These are phyloP conservation scores for Ellobium chinense DNA, from an alignment of 2,888 invertebrate genomes.

Conservation along the genomic window DNA sequence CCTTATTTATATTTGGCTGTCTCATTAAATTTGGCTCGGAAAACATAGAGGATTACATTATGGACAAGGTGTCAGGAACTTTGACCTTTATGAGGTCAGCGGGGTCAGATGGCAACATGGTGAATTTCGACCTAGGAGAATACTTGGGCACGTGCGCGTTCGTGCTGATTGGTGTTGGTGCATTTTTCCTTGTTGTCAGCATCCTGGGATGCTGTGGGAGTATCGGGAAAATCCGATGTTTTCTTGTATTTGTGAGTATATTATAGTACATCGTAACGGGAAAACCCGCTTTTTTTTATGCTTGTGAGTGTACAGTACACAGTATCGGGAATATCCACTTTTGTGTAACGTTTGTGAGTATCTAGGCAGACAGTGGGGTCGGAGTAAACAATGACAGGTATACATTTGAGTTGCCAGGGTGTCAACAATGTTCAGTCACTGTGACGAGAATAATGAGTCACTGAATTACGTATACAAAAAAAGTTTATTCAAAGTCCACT, in stretches of 20 bases:
- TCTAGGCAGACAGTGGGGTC: no score
- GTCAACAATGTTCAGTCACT: no score
- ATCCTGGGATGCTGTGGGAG: conserved; percentile 17
- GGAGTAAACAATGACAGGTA: no score
- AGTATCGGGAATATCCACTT: no score
- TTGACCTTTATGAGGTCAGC: conserved; percentile 21
- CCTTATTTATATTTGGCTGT: conserved; percentile 47
- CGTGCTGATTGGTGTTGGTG: neutral
- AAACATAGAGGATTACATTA: conserved; percentile 43
- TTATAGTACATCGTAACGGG: neutral
- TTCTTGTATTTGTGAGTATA: conserved; percentile 15
- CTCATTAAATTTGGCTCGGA: conserved; percentile 47
- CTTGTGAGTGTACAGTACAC: neutral
- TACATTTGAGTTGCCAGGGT: no score
- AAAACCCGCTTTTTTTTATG: neutral
- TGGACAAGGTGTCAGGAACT: conserved; percentile 11
- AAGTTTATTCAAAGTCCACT: no score
- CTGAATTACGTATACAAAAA: no score
- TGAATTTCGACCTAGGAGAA: conserved; percentile 13
- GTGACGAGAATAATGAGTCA: no score
- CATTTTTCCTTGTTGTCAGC: conserved; percentile 1
- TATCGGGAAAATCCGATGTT: conserved; percentile 18
- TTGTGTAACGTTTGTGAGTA: no score
- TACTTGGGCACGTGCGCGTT: neutral
- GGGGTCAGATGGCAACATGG: conserved; percentile 29